Evolutionary conservation across 1,140 invertebrate genomes (phyloP), one percentile per base, ranked within the genome.

Genomic region (Homalodisca vitripennis): DNA sequence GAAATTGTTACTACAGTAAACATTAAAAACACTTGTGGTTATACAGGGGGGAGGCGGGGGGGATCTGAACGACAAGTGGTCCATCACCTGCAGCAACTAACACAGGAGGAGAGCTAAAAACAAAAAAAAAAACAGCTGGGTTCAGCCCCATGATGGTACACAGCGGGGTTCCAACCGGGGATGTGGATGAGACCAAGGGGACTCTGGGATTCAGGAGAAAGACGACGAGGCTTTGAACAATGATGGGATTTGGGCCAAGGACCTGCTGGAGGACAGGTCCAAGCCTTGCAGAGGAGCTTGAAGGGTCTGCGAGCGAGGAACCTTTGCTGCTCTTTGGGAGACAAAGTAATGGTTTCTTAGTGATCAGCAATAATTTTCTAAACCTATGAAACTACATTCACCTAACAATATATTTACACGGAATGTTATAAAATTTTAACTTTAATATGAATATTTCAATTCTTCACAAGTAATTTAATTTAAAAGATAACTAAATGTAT

Each of bases 171-270:
- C 89, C 97, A 99, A n/a, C n/a, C 82, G 88, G 97, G 64, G 98
- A 99, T 81, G 95, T 98, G 55, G 97, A 99, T 79, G 98, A 99
- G 80, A 98, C 98, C 1, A 98, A 97, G 79, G 98, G 99, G n/a
- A n/a, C n/a, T n/a, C n/a, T 82, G 99, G 97, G 98, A 99, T 99
- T 78, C 88, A 92, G 41, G 98, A 99, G 82, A 99, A 99, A 82
- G 97, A n/a, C n/a, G n/a, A 99, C 71, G 93, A 96, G 74, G 95
- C 96, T 0, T 82, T 99, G 48, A 95, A 98, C 77, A 96, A 94
- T 77, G 94, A 98, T 75, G 98, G 99, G 80, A 87, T 97, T n/a
- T n/a, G n/a, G 32, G 97, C 98, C 27, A 93, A 95, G 78, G 97
- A 99, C 83, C 82, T 99, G 75, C 87, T n/a, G n/a, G n/a, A n/a